phyloP scores from a whole-genome alignment of 2,113 vertebrate species.

The Sceloporus tristichus region DNA sequence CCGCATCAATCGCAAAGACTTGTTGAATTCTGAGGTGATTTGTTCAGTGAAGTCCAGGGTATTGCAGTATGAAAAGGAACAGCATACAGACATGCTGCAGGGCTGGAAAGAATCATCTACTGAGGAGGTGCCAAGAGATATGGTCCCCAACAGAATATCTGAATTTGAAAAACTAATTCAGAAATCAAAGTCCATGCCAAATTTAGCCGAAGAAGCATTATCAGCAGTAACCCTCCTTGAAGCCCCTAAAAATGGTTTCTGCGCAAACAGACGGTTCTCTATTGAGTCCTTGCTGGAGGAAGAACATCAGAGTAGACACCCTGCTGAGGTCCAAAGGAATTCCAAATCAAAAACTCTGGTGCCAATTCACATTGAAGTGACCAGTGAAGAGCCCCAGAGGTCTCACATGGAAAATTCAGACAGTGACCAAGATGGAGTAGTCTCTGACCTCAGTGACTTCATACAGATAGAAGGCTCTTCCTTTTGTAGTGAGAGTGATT shows the following conservation, averaged over 20 bases:
- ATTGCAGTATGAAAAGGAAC: conserved; percentile 89
- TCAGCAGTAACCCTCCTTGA: conserved; percentile 83
- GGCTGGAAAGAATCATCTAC: conserved; percentile 82
- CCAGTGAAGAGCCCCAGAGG: conserved; percentile 79
- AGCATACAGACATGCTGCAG: conserved; percentile 77
- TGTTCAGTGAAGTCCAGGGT: conserved; percentile 92
- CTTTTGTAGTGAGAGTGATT: conserved; percentile 96
- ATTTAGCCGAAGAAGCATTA: conserved; percentile 88
- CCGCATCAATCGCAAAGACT: conserved; percentile 91
- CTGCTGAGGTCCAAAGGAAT: conserved; percentile 76
- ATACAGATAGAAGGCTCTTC: conserved; percentile 95
- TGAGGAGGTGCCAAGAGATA: conserved; percentile 88
- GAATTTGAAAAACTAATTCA: conserved; percentile 92
- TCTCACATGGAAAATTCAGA: conserved; percentile 87
- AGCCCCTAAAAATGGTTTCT: conserved; percentile 85
- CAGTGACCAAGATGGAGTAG: conserved; percentile 91
- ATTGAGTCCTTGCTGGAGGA: conserved; percentile 93
- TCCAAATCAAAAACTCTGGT: conserved; percentile 81
- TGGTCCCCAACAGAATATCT: conserved; percentile 92
- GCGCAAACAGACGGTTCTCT: conserved; percentile 90
- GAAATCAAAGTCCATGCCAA: conserved; percentile 96
- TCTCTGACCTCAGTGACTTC: conserved; percentile 93
- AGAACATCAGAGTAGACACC: conserved; percentile 79
- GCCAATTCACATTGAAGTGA: conserved; percentile 88
- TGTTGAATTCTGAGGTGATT: conserved; percentile 91